These are phyloP conservation scores for Nanorana parkeri DNA, from an alignment of 2,113 vertebrate species.

Conservation along the genomic window DNA sequence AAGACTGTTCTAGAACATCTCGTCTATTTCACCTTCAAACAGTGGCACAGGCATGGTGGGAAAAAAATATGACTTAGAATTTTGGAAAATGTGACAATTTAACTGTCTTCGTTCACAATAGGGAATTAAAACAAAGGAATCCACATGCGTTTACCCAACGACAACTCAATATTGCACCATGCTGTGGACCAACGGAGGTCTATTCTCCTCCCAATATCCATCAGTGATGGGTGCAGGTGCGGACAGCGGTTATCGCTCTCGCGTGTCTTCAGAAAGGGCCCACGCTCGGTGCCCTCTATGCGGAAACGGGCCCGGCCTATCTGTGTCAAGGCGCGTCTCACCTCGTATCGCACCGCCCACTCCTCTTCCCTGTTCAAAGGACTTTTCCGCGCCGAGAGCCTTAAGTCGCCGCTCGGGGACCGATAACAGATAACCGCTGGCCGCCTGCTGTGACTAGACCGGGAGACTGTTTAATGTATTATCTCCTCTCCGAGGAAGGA, in stretches of 20 bases:
- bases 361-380: slow-evolving; percentile 26
- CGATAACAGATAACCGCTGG: slow-evolving; percentile 48
- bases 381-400: neutral
- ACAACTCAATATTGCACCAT: neutral
- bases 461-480: slow-evolving; percentile 53
- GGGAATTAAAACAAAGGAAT: too few relatives aligned
- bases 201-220: neutral
- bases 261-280: slow-evolving; percentile 49
- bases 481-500: slow-evolving; percentile 45
- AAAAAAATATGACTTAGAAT: too few relatives aligned
- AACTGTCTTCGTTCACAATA: too few relatives aligned
- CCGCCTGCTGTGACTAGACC: slow-evolving; percentile 43
- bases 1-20: too few relatives aligned
- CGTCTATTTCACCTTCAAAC: too few relatives aligned
- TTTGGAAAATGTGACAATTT: too few relatives aligned
- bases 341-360: slow-evolving; percentile 48
- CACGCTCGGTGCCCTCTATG: slow-evolving; percentile 7
- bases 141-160: too few relatives aligned
- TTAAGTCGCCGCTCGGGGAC: slow-evolving; percentile 27
- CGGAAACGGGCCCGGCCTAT: slow-evolving; percentile 1
- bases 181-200: too few relatives aligned
- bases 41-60: too few relatives aligned
- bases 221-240: slow-evolving; percentile 32
- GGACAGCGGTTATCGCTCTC: slow-evolving; percentile 38
- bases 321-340: slow-evolving; percentile 27